Conservation (phyloP, 2,888 invertebrate species). For the Boloria selene region DNA sequence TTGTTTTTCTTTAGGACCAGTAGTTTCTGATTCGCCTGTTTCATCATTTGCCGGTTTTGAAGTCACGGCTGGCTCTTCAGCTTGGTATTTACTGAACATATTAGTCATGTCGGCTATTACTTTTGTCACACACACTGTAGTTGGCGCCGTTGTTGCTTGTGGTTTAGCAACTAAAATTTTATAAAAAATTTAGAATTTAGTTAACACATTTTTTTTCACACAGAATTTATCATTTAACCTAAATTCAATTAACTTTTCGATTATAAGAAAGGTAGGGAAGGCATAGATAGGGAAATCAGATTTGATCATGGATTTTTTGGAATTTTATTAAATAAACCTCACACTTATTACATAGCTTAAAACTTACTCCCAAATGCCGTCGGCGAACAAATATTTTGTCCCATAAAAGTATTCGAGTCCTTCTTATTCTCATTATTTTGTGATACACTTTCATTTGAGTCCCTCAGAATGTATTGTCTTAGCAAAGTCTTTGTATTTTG, state of each 20-base stretch:
- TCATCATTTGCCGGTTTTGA: conserved; percentile 54
- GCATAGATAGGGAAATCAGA: too few species aligned
- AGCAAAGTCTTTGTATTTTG: conserved; percentile 51
- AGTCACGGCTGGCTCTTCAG: conserved; percentile 44
- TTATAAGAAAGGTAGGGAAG: too few species aligned
- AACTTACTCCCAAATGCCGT: conserved; percentile 59
- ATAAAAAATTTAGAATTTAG: not conserved
- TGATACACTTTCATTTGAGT: conserved; percentile 53
- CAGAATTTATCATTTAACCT: too few species aligned
- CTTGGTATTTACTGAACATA: conserved; percentile 56
- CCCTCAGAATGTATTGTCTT: conserved; percentile 53
- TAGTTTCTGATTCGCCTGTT: conserved; percentile 63
- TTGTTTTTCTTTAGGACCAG: conserved; percentile 54
- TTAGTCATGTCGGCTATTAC: conserved; percentile 59
- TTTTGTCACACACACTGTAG: conserved; percentile 58
- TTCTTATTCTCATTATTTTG: conserved; percentile 52
- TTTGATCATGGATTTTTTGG: too few species aligned
- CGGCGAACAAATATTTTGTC: conserved; percentile 72
- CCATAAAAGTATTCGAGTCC: conserved; percentile 65
- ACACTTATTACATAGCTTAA: too few species aligned
- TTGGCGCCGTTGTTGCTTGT: conserved; percentile 45
- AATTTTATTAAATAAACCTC: too few species aligned
- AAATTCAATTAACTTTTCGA: too few species aligned
- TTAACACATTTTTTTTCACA: too few species aligned
- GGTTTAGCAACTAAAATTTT: conserved; percentile 47